Evolutionary conservation across 2,888 invertebrate species (phyloP), one percentile per base, ranked within the genome.

Genomic region (Ecliptopera silaceata): DNA sequence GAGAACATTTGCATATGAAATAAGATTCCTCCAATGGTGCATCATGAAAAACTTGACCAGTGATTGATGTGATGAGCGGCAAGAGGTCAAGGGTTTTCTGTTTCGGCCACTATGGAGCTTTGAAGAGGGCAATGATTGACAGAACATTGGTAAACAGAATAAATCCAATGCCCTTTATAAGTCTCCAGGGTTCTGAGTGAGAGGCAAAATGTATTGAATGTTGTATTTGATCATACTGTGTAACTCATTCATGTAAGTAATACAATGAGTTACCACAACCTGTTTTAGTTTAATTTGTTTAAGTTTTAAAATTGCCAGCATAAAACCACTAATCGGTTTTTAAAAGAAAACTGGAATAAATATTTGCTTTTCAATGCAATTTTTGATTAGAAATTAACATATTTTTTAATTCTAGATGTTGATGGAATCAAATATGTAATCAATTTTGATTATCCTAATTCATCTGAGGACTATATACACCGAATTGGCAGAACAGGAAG

Each of bases 341-440:
- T n/a, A n/a, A n/a, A n/a, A n/a, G n/a, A n/a, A n/a, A n/a, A n/a
- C n/a, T n/a, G n/a, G n/a, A n/a, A n/a, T n/a, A n/a, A n/a, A n/a
- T n/a, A n/a, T n/a, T n/a, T n/a, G 39, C 34, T 58, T 54, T 58
- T 17, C 46, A 34, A 52, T 20, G 57, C 53, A 59, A 50, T 12
- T 55, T 39, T 57, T 50, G 17, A 46, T 4, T 18, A 41, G 44
- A 47, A 58, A 36, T 48, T 59, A 64, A 65, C 42, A 44, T 46
- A 18, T 13, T 17, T 56, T 57, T 22, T 48, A 32, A 70, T 86
- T 90, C 77, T 93, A 98, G 98, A 98, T 94, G 98, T 98, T 79
- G 97, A 97, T 84, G 98, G 98, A 81, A 97, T 98, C 77, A 97
- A 97, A 91, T 97, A 96, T 92, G 98, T 98, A 68, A 97, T 98